Base-by-base conservation (phyloP, 2,888 invertebrate genomes). In the Drosophila borealis region DNA sequence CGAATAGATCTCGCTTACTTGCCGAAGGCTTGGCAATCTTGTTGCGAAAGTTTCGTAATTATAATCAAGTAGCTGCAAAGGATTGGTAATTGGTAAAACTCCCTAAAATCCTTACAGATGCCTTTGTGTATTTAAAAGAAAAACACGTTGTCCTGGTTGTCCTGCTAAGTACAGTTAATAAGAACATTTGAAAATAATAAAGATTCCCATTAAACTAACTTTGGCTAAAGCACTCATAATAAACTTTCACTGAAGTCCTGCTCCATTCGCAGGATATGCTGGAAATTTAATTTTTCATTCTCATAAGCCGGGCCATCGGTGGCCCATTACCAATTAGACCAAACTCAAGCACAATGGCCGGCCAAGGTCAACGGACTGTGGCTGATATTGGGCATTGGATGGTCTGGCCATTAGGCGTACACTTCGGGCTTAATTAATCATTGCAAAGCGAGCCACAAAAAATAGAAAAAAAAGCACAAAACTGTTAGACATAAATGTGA, bases 361-460 rank as follows among this genome's bases (percentile, higher is more conserved):
- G 5, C 54, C 67, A 71, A 73, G 70, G 72, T 73, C 71, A 70
- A 55, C 59, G 72, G 54, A 10, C 21, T n/a, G n/a, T 36, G 46
- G 37, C 41, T 29, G 41, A 33, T n/a, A 39, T 48, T 25, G 21
- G 11, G 8, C 25, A 33, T 14, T 17, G 19, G 45, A n/a, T 5
- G 37, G 64, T 42, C 39, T 51, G 70, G 67, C 75, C 82, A 81
- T 80, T 80, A 81, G 80, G 72, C 80, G 82, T 80, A 64, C 68
- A 75, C 83, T 82, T 66, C 70, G 76, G 80, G 78, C 70, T 73
- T 82, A 81, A 81, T 81, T 81, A 81, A 81, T 82, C 81, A 81
- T 70, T 63, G 83, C 73, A 69, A 70, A 82, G 75, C 80, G 80
- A 73, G 75, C 77, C 37, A 46, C 51, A 29, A 51, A 54, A 41